Evolutionary conservation across 2,888 invertebrate genomes (phyloP).

Genomic region (Belgica antarctica): DNA sequence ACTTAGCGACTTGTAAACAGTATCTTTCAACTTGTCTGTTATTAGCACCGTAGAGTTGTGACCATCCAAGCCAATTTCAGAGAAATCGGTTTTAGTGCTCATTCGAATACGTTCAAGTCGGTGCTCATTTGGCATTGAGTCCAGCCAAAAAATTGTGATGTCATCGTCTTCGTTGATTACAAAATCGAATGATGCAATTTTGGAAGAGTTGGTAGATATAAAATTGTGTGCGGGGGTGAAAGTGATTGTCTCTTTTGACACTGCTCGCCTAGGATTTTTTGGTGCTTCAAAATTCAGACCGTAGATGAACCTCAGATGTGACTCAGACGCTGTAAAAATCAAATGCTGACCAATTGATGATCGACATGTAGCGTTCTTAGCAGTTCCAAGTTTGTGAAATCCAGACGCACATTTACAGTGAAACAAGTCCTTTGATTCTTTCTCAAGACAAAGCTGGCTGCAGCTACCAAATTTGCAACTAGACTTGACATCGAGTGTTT

Average conservation of each 20-base stretch:
- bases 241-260: conserved; percentile 59
- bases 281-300: conserved; percentile 58
- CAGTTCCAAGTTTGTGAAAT: conserved; percentile 58
- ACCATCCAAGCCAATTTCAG: conserved; percentile 25
- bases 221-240: conserved; percentile 50
- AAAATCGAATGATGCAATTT: conserved; percentile 39
- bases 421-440: conserved; percentile 56
- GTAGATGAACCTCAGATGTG: conserved; percentile 54
- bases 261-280: conserved; percentile 64
- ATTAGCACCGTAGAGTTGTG: conserved; percentile 15
- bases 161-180: conserved; percentile 47
- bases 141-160: conserved; percentile 54
- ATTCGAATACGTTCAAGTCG: conserved; percentile 55
- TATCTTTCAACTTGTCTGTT: conserved; percentile 26
- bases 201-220: conserved; percentile 46
- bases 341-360: conserved; percentile 53
- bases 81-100: conserved; percentile 47
- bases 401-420: conserved; percentile 67
- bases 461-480: conserved; percentile 73
- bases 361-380: conserved; percentile 59
- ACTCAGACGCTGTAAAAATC: conserved; percentile 53
- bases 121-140: conserved; percentile 53
- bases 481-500: conserved; percentile 47
- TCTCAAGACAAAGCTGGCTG: conserved; percentile 71
- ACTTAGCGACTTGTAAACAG: conserved; percentile 64